Conservation (phyloP, 2,888 invertebrate species). For the Allophyes oxyacanthae region DNA sequence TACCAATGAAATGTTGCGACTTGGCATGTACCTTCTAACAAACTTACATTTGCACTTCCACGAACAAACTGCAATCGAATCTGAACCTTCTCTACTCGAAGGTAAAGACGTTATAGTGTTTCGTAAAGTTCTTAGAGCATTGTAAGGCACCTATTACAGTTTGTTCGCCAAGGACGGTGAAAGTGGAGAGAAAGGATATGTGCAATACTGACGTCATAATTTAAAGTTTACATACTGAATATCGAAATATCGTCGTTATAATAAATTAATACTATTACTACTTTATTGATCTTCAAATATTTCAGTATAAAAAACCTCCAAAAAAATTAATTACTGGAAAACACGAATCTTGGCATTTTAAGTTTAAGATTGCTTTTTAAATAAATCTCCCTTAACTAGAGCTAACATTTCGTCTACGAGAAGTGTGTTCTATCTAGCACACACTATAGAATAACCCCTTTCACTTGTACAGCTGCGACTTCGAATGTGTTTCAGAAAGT, state of each 20-base stretch:
- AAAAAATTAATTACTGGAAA: no score
- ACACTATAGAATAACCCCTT: not conserved
- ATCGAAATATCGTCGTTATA: conserved; percentile 14
- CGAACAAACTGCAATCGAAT: conserved; percentile 31
- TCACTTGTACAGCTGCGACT: not conserved
- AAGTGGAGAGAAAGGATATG: conserved; percentile 85
- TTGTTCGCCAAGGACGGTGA: conserved; percentile 83
- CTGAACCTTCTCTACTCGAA: conserved; percentile 31
- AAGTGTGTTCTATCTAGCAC: no score
- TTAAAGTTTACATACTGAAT: conserved; percentile 48
- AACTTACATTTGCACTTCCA: conserved; percentile 26
- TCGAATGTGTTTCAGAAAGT: not conserved
- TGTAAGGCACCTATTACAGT: conserved; percentile 62
- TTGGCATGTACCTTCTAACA: conserved; percentile 44
- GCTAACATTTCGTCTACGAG: no score
- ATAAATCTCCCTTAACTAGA: not conserved
- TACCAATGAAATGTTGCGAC: conserved; percentile 53
- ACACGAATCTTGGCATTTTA: no score
- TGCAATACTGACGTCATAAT: conserved; percentile 70
- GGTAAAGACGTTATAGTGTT: conserved; percentile 39
- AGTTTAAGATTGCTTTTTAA: not conserved
- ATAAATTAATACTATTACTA: no score
- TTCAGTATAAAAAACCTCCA: no score
- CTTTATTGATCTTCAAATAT: no score
- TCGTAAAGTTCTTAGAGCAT: conserved; percentile 34